A percentile compares a stretch with the other conserved stretches of the same genome.
Evolutionary conservation across 1,140 invertebrate species (phyloP).

Genomic region (Hypsibius dujardini): DNA sequence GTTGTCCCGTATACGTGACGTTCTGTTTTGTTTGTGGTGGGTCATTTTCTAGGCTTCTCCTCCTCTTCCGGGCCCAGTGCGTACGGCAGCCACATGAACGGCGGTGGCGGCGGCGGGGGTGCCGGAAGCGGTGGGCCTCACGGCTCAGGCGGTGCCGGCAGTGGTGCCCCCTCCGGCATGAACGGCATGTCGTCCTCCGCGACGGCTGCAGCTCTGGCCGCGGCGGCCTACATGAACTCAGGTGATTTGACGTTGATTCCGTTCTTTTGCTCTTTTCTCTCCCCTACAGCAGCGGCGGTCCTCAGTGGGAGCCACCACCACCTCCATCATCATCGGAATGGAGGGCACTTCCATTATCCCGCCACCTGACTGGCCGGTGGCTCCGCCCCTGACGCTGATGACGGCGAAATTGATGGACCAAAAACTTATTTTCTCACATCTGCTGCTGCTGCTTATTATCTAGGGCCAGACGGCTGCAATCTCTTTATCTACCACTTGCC

Average conservation of each 20-base stretch:
- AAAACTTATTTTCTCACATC: slow-evolving; percentile 18
- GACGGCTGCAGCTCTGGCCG: background rate
- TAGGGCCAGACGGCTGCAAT: slow-evolving; percentile 90
- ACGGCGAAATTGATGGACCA: slow-evolving; percentile 7
- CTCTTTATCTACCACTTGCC: slow-evolving; percentile 97
- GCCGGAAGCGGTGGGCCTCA: too few relatives aligned
- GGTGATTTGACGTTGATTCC: background rate
- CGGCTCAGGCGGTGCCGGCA: too few relatives aligned
- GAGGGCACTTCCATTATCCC: background rate
- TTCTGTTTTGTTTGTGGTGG: background rate
- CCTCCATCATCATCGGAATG: background rate
- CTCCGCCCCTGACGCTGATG: too few relatives aligned
- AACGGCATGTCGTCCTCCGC: background rate
- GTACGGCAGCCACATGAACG: too few relatives aligned
- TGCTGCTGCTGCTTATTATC: slow-evolving; percentile 33
- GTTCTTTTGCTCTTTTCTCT: background rate
- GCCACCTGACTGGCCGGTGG: background rate
- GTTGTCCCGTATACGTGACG: background rate
- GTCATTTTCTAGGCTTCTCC: background rate
- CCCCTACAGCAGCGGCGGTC: background rate
- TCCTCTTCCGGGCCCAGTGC: too few relatives aligned
- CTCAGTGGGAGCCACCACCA: background rate
- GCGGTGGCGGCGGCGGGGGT: too few relatives aligned
- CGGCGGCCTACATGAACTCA: slow-evolving; percentile 4
- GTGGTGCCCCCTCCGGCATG: background rate